Percentiles rank a stretch among this genome's conserved stretches.
Conservation (phyloP, 2,113 vertebrate species). For the Carollia perspicillata region DNA sequence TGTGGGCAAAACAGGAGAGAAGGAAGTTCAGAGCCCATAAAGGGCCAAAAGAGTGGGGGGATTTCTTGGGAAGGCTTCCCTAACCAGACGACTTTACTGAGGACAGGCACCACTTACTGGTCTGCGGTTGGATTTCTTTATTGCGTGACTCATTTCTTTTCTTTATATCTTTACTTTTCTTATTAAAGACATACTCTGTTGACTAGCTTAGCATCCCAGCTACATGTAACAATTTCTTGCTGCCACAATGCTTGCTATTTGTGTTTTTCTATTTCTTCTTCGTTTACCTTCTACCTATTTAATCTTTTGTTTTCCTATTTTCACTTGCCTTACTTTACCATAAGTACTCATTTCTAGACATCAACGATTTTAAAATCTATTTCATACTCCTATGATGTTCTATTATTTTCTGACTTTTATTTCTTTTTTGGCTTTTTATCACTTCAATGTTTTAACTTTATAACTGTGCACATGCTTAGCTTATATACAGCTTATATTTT, state of each 20-base stretch:
- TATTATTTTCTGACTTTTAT: background rate
- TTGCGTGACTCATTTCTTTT: background rate
- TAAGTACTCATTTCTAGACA: background rate
- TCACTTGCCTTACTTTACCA: background rate
- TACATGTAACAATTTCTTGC: background rate
- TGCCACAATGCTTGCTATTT: background rate
- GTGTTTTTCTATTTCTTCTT: background rate
- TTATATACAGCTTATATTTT: background rate
- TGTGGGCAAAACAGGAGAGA: background rate
- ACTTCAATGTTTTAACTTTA: background rate
- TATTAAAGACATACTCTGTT: background rate
- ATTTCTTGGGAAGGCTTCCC: background rate
- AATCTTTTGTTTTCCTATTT: background rate
- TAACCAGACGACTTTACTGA: background rate
- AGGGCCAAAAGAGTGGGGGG: background rate
- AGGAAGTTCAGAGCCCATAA: background rate
- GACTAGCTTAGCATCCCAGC: background rate
- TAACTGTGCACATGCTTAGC: background rate
- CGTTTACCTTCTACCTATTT: background rate
- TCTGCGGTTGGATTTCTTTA: background rate
- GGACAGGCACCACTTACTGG: background rate
- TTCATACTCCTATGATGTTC: background rate
- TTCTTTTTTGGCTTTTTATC: background rate
- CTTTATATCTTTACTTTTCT: background rate
- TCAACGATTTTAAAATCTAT: background rate